phyloP scores from a whole-genome alignment of 2,113 vertebrate species.

The Geococcyx californianus region DNA sequence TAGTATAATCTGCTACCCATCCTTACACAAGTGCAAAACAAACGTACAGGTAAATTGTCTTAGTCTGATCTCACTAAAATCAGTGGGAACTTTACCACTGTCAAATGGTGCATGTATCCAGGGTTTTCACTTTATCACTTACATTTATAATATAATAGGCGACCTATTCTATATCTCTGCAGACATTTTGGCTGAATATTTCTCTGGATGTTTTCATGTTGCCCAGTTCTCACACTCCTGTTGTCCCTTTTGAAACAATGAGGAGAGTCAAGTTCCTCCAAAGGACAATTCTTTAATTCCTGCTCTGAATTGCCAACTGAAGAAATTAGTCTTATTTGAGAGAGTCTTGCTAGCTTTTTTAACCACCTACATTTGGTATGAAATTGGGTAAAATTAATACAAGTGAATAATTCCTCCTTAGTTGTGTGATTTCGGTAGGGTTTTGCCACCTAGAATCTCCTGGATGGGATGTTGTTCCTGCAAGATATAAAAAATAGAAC shows the following conservation, averaged over 20 bases:
- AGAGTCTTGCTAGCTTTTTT: not conserved
- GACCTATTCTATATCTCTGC: not conserved
- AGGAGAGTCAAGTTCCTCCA: not conserved
- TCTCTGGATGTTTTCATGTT: not conserved
- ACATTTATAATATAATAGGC: not conserved
- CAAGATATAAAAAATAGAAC: not conserved
- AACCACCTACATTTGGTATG: not conserved
- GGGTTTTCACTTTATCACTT: not conserved
- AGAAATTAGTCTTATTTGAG: not conserved
- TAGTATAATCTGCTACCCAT: not conserved
- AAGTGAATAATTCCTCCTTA: not conserved
- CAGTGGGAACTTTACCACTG: not conserved
- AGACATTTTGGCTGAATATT: not conserved
- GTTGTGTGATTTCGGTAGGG: not conserved
- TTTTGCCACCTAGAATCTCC: not conserved
- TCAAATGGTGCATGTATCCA: not conserved
- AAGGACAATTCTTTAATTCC: not conserved
- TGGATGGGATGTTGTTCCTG: not conserved
- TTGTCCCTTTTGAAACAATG: not conserved
- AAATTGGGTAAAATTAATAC: not conserved
- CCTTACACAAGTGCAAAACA: not conserved
- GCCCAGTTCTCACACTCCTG: not conserved
- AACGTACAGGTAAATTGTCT: not conserved
- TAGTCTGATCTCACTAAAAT: not conserved
- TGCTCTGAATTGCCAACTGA: not conserved